Conservation (phyloP, 2,113 vertebrate genomes). For the Coryphaenoides rupestris region DNA sequence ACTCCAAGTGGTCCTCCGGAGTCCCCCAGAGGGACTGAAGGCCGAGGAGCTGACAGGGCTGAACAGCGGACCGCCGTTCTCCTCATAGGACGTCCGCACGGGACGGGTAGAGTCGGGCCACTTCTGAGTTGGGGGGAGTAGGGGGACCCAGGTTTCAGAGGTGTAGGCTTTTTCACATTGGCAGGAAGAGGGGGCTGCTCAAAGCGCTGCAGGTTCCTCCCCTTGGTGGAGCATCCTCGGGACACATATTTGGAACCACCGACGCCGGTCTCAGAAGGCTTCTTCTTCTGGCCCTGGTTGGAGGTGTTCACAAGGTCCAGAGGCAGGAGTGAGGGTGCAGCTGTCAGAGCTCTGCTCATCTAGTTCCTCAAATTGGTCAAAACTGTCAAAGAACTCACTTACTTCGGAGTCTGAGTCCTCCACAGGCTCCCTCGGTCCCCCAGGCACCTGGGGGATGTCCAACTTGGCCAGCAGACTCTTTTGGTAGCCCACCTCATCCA, state of each 20-base stretch:
- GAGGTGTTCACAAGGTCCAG: conserved; percentile 65
- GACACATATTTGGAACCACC: conserved; percentile 62
- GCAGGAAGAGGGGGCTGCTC: conserved; percentile 87
- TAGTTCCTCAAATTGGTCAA: conserved; percentile 93
- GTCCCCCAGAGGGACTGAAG: conserved; percentile 87
- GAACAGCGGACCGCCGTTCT: conserved; percentile 81
- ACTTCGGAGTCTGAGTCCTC: conserved; percentile 98
- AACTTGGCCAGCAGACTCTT: conserved; percentile 93
- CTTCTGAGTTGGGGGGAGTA: conserved; percentile 76
- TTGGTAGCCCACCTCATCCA: conserved; percentile 97
- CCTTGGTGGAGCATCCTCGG: conserved; percentile 63
- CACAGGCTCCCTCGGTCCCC: conserved; percentile 83
- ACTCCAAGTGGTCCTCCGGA: conserved; percentile 76
- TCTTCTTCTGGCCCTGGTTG: conserved; percentile 67
- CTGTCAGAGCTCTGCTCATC: conserved; percentile 70
- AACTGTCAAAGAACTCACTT: conserved; percentile 98
- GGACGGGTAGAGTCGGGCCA: conserved; percentile 85
- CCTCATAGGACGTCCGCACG: conserved; percentile 79
- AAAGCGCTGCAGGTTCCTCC: conserved; percentile 93
- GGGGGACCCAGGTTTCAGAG: conserved; percentile 86
- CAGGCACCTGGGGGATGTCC: conserved; percentile 91
- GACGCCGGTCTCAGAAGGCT: conserved; percentile 42
- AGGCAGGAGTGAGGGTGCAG: conserved; percentile 61
- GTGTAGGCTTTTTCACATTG: conserved; percentile 91
- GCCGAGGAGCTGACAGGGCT: conserved; percentile 91